A percentile compares a stretch with the other conserved stretches of the same genome.
These are phyloP conservation scores for Drosophila bocki DNA, from an alignment of 1,140 invertebrate genomes.

Conservation along the genomic window DNA sequence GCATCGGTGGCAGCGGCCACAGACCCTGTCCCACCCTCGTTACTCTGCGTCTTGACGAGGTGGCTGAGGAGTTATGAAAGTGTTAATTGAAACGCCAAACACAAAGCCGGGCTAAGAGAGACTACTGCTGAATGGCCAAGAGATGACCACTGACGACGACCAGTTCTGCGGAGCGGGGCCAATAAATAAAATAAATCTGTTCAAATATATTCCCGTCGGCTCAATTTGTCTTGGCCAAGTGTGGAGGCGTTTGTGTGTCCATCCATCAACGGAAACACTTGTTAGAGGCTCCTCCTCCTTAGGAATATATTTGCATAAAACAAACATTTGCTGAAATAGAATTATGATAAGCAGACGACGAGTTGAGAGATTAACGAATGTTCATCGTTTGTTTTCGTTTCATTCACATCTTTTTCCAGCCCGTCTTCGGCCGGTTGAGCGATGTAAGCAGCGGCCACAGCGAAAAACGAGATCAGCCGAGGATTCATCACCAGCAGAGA, in stretches of 20 bases:
- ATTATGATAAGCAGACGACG: slow-evolving; percentile 58
- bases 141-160: slow-evolving; percentile 39
- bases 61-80: slow-evolving; percentile 61
- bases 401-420: slow-evolving; percentile 42
- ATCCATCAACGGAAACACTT: slow-evolving; percentile 64
- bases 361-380: slow-evolving; percentile 64
- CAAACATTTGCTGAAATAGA: slow-evolving; percentile 57
- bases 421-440: slow-evolving; percentile 31
- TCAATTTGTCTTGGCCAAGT: slow-evolving; percentile 64
- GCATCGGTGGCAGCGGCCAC: slow-evolving; percentile 27
- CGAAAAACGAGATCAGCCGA: slow-evolving; percentile 26
- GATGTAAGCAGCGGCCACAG: slow-evolving; percentile 52
- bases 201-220: slow-evolving; percentile 57
- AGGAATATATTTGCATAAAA: slow-evolving; percentile 50
- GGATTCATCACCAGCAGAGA: slow-evolving; percentile 12
- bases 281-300: slow-evolving; percentile 21
- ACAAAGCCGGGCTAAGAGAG: slow-evolving; percentile 39
- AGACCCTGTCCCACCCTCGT: slow-evolving; percentile 37
- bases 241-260: slow-evolving; percentile 51
- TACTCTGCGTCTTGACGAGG: slow-evolving; percentile 22
- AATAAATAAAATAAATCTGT: slow-evolving; percentile 75
- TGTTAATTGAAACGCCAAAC: slow-evolving; percentile 68
- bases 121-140: slow-evolving; percentile 9
- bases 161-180: slow-evolving; percentile 31
- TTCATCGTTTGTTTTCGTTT: slow-evolving; percentile 39